Conservation (phyloP, 1,140 invertebrate species). For the Diachasma alloeum region DNA sequence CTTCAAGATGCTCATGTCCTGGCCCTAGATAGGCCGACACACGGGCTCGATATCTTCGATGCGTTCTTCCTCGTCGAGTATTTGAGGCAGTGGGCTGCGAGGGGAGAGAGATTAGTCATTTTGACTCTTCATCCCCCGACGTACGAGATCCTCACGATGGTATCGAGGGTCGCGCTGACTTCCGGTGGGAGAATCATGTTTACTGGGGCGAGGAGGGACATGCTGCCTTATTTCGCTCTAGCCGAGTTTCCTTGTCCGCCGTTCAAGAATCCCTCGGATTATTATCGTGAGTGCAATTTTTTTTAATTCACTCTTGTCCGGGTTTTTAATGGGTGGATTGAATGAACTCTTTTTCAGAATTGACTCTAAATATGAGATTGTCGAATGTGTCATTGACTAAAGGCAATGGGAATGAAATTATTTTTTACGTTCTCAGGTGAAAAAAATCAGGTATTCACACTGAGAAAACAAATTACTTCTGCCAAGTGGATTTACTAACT, state of each 20-base stretch:
- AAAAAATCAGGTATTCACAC: no score
- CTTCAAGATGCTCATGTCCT: constrained; percentile 85
- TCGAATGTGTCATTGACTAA: no score
- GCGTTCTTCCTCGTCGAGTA: constrained; percentile 95
- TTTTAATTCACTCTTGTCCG: no score
- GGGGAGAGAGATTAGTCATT: constrained; percentile 83
- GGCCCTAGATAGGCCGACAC: constrained; percentile 87
- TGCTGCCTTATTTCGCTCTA: constrained; percentile 92
- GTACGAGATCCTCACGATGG: constrained; percentile 95
- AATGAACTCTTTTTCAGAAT: no score
- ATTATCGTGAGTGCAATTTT: constrained; percentile 81
- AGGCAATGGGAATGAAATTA: no score
- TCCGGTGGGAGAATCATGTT: constrained; percentile 91
- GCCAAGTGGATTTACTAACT: no score
- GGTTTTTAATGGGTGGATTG: no score
- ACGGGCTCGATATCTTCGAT: constrained; percentile 95
- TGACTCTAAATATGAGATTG: no score
- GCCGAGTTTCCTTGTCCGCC: constrained; percentile 95
- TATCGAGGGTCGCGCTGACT: constrained; percentile 84
- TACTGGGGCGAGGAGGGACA: constrained; percentile 85
- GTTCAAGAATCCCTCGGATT: constrained; percentile 96
- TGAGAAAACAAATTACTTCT: no score
- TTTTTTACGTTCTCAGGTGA: no score
- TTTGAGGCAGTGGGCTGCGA: constrained; percentile 88
- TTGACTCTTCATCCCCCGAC: constrained; percentile 93